A percentile compares a stretch with the other conserved stretches of the same genome.
Evolutionary conservation across 1,140 invertebrate species (phyloP).

Genomic region (Chironomus striatipennis): DNA sequence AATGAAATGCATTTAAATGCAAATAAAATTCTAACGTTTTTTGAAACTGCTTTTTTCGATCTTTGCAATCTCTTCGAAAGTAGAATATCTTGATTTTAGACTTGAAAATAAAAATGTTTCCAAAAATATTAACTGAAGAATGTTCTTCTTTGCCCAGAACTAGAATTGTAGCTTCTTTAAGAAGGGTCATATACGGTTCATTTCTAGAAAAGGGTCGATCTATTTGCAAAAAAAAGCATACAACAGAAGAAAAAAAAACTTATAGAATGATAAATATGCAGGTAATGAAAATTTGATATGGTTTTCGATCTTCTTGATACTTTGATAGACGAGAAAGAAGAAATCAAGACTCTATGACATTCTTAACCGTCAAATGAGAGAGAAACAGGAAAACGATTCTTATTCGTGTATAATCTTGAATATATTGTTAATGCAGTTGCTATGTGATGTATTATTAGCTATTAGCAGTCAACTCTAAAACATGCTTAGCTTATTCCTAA

Average conservation of each 20-base stretch:
- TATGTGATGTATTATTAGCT: too few relatives aligned
- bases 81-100: not conserved
- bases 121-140: not conserved
- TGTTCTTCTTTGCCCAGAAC: not conserved
- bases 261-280: not conserved
- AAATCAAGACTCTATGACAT: not conserved
- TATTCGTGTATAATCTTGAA: too few relatives aligned
- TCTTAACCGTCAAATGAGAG: too few relatives aligned
- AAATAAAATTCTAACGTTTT: not conserved
- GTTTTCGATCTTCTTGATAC: not conserved
- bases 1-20: not conserved
- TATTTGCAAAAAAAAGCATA: not conserved
- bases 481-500: too few relatives aligned
- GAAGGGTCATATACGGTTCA: not conserved
- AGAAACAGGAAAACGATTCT: too few relatives aligned
- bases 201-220: not conserved
- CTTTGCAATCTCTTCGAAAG: too few relatives aligned
- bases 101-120: not conserved
- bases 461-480: too few relatives aligned
- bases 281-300: conserved; percentile 9
- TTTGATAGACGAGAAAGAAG: not conserved
- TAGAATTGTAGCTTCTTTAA: not conserved
- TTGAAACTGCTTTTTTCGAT: not conserved
- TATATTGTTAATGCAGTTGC: too few relatives aligned
- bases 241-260: not conserved